Base-by-base conservation (phyloP, 2,797 vertebrate species). In the Botia almorhae region DNA sequence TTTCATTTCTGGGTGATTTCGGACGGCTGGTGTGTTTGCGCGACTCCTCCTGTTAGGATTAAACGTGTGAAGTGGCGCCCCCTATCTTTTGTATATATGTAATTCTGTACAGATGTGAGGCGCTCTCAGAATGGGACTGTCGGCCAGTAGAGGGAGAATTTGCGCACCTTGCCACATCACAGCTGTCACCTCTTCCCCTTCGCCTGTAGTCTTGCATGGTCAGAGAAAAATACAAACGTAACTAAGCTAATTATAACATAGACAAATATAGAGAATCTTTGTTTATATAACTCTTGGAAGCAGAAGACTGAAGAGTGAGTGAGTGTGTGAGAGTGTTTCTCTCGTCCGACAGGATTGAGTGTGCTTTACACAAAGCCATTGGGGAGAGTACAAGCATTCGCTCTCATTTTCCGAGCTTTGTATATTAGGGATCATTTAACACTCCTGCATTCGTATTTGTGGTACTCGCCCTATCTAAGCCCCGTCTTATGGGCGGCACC, bases 181-280 rank as follows among this genome's bases (percentile, higher is more conserved):
- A 85, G 88, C 90, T 92, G 82, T 90, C 91, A 94, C 89, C 90
- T 91, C 90, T 94, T 95, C 90, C 93, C 93, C 90, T 89, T 85
- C 89, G 93, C 94, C 92, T 97, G 93, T 95, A 96, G 91, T 93
- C 93, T 93, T 96, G 96, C 96, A 97, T 97, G 95, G 92, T 90
- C 92, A 93, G 93, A 94, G 87, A 87, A 87, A 83, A 91, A 90
- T 88, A 46, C 39, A 56, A 13, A 74, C 58, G 68, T 58, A 73
- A 88, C 88, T 75, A 88, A 93, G 93, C 91, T 90, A 93, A 95
- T 92, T 94, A 93, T 95, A 93, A 92, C 90, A 92, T 90, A 90
- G 91, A 91, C 84, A 81, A 90, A 88, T 92, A 91, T 90, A 92
- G 88, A 90, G 83, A 89, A 86, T 88, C 89, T 89, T 89, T 93